Base-by-base conservation (phyloP, 2,888 invertebrate species). In the Perizoma affinitatum region DNA sequence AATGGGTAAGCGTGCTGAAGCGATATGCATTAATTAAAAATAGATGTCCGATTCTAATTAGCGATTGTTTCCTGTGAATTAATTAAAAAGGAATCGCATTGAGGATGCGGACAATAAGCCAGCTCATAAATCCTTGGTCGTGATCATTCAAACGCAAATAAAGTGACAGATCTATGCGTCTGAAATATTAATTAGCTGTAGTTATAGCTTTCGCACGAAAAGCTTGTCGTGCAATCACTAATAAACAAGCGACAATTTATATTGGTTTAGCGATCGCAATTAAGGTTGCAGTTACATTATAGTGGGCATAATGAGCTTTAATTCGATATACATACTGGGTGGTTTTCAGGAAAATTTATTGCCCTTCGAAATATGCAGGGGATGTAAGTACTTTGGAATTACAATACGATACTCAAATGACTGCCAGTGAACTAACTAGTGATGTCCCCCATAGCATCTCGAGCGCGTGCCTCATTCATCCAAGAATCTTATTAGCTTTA, bases 371-470 rank as follows among this genome's bases (percentile, higher is more conserved):
- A 22, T 22, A 22, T 22, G 3, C 22, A 22, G 22, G 22, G 51
- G 62, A 70, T 76, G 74, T n/a, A n/a, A n/a, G n/a, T 72, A 79
- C 66, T 77, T 75, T 75, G 80, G 75, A 78, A 79, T 79, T 82
- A 80, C 74, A 52, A 42, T n/a, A 33, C n/a, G 43, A 57, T 73
- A 71, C 63, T 68, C 68, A 63, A 64, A 63, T 68, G 65, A 22
- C 22, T 22, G 22, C 22, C 71, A 71, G 73, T 70, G 70, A 76
- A 73, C 81, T 79, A 84, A 78, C 81, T 68, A 82, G 68, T 76
- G 75, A 79, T 75, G 69, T 65, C 69, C 65, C 69, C 60, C 67
- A 78, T 76, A 66, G 65, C 71, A 79, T 61, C 72, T 74, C 72
- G 70, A 71, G 65, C 76, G 73, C 70, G 79, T 76, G 68, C 70